Conservation (phyloP, 2,113 vertebrate species). For the Agelaius tricolor region DNA sequence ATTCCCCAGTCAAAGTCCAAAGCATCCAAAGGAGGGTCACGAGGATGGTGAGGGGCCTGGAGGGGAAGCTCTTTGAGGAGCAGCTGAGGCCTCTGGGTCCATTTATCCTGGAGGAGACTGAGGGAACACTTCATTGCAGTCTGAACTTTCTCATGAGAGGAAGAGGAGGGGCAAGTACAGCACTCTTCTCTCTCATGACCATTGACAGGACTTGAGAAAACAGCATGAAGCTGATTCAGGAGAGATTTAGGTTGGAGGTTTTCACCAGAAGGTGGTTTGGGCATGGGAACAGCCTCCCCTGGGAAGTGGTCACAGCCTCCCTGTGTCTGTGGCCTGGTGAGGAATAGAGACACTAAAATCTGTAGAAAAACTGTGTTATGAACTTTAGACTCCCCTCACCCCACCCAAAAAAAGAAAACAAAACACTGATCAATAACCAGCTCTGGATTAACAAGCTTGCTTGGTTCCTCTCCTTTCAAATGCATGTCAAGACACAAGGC, state of each 20-base stretch:
- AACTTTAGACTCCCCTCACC: background rate
- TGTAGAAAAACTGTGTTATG: background rate
- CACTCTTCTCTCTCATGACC: background rate
- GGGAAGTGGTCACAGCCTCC: background rate
- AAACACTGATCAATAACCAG: background rate
- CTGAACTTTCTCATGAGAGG: background rate
- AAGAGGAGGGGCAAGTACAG: background rate
- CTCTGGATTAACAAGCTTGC: background rate
- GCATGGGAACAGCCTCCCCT: background rate
- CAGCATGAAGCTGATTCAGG: background rate
- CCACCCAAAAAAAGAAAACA: background rate
- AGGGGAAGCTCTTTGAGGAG: background rate
- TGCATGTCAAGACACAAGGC: background rate
- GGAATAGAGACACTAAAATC: background rate
- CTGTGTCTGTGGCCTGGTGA: background rate
- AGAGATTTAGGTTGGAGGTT: background rate
- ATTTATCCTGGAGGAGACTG: background rate
- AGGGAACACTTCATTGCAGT: background rate
- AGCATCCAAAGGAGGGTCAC: background rate
- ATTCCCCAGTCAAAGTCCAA: background rate
- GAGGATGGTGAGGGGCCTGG: background rate
- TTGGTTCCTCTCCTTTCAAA: background rate
- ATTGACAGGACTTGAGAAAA: background rate
- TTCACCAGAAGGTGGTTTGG: background rate
- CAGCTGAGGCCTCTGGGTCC: background rate